Percentiles rank a stretch among this genome's conserved stretches.
Evolutionary conservation across 1,140 invertebrate species (phyloP).

Genomic region (Rhopalosiphum maidis): DNA sequence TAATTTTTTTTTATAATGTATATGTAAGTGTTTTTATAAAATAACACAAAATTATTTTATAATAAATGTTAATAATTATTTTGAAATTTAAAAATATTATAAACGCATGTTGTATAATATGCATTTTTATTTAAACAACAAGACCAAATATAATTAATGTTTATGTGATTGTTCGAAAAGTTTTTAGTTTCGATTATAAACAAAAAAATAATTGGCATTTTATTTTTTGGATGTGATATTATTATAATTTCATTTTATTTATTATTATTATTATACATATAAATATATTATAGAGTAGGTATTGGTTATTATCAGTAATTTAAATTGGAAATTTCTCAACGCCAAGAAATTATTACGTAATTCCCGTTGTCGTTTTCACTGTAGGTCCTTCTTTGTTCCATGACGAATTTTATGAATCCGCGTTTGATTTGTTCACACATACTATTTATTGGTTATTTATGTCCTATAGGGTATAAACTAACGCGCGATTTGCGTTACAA

Average conservation of each 20-base stretch:
- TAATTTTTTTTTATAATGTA: neutral
- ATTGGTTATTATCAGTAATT: constrained; percentile 9
- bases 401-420: constrained; percentile 41
- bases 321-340: neutral
- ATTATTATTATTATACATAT: neutral
- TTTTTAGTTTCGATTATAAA: neutral
- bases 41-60: neutral
- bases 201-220: neutral
- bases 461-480: neutral
- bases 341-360: constrained; percentile 20
- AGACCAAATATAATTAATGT: neutral
- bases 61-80: neutral
- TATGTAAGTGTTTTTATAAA: neutral
- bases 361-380: constrained; percentile 21
- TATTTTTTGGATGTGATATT: neutral
- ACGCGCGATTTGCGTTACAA: neutral
- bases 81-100: neutral
- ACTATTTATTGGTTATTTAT: neutral
- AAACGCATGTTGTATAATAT: neutral
- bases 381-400: neutral
- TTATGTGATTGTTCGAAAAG: neutral
- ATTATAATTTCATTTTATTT: neutral
- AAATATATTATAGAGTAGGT: neutral
- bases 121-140: neutral
- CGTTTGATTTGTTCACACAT: constrained; percentile 32